Evolutionary conservation across 2,888 invertebrate species (phyloP).

Genomic region (Balanococcus diminutus): DNA sequence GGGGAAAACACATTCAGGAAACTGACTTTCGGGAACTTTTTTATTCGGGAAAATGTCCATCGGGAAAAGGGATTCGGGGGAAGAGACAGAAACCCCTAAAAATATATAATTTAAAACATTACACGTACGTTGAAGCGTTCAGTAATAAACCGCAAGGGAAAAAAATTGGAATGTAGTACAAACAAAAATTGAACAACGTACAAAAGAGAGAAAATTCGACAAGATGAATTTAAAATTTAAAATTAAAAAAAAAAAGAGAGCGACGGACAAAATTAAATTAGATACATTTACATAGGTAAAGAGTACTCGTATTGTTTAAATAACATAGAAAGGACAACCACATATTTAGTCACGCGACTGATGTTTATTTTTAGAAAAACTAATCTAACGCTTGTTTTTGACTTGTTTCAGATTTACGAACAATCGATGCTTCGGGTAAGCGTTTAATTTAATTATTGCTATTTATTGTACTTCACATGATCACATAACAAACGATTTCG

Average conservation of each 20-base stretch:
- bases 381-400: not conserved
- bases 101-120: not conserved
- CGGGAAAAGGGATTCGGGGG: no score
- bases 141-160: not conserved
- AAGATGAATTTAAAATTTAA: no score
- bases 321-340: not conserved
- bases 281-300: not conserved
- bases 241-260: not conserved
- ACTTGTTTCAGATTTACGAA: not conserved
- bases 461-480: not conserved
- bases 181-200: no score
- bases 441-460: constrained; percentile 9
- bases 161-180: not conserved
- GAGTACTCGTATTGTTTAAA: not conserved
- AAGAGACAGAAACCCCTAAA: no score
- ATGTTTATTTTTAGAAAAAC: not conserved
- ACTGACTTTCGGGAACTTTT: no score
- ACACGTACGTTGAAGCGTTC: not conserved
- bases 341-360: not conserved
- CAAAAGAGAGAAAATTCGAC: not conserved
- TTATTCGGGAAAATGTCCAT: no score
- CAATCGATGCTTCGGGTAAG: not conserved
- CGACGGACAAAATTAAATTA: not conserved
- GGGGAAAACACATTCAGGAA: no score
- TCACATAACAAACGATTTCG: not conserved